Percentiles rank a stretch among this genome's conserved stretches.
Evolutionary conservation across 2,888 invertebrate genomes (phyloP).

Genomic region (Leptopilina drosophilae): DNA sequence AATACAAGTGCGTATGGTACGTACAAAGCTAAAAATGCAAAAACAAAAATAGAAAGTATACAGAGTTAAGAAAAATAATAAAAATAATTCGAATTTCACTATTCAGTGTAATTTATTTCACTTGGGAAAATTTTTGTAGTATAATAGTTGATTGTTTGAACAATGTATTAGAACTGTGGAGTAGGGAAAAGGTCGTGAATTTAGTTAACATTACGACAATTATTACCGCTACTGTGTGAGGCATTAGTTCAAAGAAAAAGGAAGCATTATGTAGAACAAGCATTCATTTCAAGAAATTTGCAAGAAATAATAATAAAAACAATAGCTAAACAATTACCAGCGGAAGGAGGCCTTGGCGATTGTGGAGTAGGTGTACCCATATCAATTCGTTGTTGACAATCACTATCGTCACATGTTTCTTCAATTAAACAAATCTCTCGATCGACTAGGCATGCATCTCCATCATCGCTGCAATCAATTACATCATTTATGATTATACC

Average conservation of each 20-base stretch:
- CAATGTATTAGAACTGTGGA: background rate
- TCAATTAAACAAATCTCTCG: constrained; percentile 66
- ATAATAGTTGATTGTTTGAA: background rate
- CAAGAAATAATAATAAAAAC: constrained; percentile 11
- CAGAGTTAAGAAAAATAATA: background rate
- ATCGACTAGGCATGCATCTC: constrained; percentile 68
- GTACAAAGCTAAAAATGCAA: background rate
- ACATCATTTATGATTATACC: no score
- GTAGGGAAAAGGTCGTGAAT: background rate
- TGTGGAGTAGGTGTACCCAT: constrained; percentile 79
- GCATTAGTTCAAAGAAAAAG: no score
- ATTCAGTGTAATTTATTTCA: background rate
- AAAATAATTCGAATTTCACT: no score
- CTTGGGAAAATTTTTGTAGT: background rate
- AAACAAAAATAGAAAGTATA: background rate
- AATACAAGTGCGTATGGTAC: no score
- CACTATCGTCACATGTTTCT: constrained; percentile 67
- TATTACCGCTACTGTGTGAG: no score
- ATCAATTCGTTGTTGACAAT: constrained; percentile 59
- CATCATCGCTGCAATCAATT: constrained; percentile 59
- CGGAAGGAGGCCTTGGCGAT: constrained; percentile 86
- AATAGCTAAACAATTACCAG: constrained; percentile 78
- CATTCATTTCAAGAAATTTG: background rate
- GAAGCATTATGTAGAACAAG: constrained; percentile 8
- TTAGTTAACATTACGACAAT: no score